These are phyloP conservation scores for Stegastes partitus DNA, from an alignment of 2,113 vertebrate species.

Conservation along the genomic window DNA sequence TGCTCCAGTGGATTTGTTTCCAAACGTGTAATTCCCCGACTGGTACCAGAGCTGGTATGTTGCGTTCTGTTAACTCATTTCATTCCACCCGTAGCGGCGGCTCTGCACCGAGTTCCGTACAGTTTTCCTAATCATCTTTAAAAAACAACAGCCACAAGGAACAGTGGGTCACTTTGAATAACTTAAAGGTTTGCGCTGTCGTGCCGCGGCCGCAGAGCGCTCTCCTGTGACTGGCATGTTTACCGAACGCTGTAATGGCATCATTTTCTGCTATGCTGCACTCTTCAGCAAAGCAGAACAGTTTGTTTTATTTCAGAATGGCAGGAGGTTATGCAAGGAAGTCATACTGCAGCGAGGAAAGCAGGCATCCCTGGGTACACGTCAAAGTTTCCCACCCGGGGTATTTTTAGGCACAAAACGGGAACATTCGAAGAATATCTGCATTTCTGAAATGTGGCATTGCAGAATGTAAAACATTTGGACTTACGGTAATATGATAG, in stretches of 20 bases:
- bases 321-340: slow-evolving; percentile 66
- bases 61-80: slow-evolving; percentile 39
- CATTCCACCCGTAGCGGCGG: slow-evolving; percentile 45
- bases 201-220: slow-evolving; percentile 19
- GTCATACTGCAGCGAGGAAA: slow-evolving; percentile 29
- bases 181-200: slow-evolving; percentile 45
- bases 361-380: slow-evolving; percentile 55
- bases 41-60: slow-evolving; percentile 56
- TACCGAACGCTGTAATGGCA: slow-evolving; percentile 77
- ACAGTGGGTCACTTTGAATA: slow-evolving; percentile 52
- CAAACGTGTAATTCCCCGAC: slow-evolving; percentile 45
- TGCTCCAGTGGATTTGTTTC: slow-evolving; percentile 55
- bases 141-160: slow-evolving; percentile 66
- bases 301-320: slow-evolving; percentile 81
- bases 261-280: slow-evolving; percentile 84
- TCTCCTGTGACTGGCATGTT: slow-evolving; percentile 83
- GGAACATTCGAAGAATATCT: slow-evolving; percentile 48
- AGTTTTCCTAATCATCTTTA: slow-evolving; percentile 49
- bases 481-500: no score
- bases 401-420: slow-evolving; percentile 78
- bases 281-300: slow-evolving; percentile 82
- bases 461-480: no score
- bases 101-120: slow-evolving; percentile 3
- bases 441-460: not conserved
- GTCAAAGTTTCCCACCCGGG: slow-evolving; percentile 79